Base-by-base conservation (phyloP, 1,140 invertebrate genomes). In the Dryas iulia region DNA sequence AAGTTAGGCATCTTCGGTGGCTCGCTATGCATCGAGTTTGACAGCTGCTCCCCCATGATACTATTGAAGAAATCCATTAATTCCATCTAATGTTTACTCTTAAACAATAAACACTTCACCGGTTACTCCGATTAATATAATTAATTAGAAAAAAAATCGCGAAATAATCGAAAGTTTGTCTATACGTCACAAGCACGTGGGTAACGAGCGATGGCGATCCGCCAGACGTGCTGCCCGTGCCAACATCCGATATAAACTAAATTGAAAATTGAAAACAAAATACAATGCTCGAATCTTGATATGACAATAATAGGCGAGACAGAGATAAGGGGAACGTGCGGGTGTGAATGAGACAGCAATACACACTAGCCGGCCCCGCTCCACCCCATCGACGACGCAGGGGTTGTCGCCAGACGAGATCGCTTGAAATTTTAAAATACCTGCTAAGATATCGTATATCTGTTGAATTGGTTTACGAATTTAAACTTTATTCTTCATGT, bases 261-360 rank as follows among this genome's bases (percentile, higher is more conserved):
- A 89, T 91, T 86, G 83, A 89, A 91, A 89, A 91, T 89, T 89
- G 83, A 85, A 90, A 90, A 90, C 84, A 89, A 90, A 90, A 87
- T 89, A 84, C 85, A 86, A 86, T 86, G 81, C 82, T 88, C 85
- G 81, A 85, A 90, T 90, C 83, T 87, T 88, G 83, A 89, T 89
- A 89, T 90, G 86, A 88, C 85, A 90, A 90, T 90, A 89, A 89
- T 84, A 87, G 83, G 82, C 77, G 84, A 89, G 86, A 90, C 82
- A 56, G 83, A 81, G 81, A 85, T 83, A 80, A 79, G 71, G 68
- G 57, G 61, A 73, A 58, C 66, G 54, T 31, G 47, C 33, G 25
- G 53, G 86, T 23, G 72, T 21, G 79, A 88, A 66, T 66, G 77
- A 64, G 85, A 89, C 76, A 65, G 58, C 61, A 62, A 52, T 66